Base-by-base conservation (phyloP, 1,140 invertebrate species). In the Nixonia krombeini region DNA sequence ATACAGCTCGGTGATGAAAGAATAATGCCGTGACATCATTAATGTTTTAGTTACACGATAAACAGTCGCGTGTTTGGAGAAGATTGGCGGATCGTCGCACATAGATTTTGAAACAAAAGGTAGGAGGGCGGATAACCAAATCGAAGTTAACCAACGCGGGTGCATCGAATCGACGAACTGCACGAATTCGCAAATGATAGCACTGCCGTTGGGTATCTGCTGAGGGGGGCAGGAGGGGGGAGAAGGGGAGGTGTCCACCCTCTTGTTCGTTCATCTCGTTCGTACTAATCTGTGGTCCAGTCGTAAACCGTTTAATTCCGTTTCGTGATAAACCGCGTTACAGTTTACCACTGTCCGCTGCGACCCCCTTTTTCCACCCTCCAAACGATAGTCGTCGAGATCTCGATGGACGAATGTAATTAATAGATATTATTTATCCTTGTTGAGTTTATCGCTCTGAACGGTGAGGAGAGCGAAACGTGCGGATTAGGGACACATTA, bases 271-370 rank as follows among this genome's bases (percentile, higher is more conserved):
- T 76, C 79, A 79, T 82, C 78, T 76, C 78, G 73, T 76, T 74
- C 72, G 74, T 76, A 84, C 81, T 84, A 83, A 84, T 84, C 82
- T 83, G 80, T 80, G 79, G 82, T 82, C 74, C 78, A 83, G 78
- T 84, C 82, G 80, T 84, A 83, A 84, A 83, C 77, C 79, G 81
- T 84, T 83, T 83, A 82, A 83, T 84, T 83, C 81, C 81, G 81
- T 81, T 82, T 82, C 74, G 80, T 79, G 80, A 84, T 84, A 83
- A 84, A 84, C 80, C 76, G 80, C 70, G 73, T 62, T 65, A 66
- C 63, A 70, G 75, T 77, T 75, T 79, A 78, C 77, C 74, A 70
- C 74, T 61, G 44, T 68, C 51, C 50, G 21, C 8, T 8, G 5
- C 13, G 8, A 9, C 51, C 51, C 61, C 35, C 55, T 51, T 45